Base-by-base conservation (phyloP, 2,888 invertebrate genomes). In the Hyppa rectilinea region DNA sequence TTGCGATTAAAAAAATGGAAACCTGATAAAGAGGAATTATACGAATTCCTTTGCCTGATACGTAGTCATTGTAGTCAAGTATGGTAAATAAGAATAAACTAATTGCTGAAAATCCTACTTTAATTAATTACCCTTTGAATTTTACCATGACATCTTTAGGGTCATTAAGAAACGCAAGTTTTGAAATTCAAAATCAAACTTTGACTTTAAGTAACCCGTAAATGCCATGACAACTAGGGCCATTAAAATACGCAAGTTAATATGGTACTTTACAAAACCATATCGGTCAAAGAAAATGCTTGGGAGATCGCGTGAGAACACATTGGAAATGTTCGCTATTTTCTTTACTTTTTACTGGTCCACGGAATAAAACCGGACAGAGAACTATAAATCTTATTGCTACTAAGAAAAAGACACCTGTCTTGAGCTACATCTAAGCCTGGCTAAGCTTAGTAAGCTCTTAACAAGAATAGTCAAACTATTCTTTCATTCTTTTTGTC, bases 1-100 rank as follows among this genome's bases (percentile, higher is more conserved):
- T 82, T 80, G 71, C 84, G 80, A 89, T 87, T 87, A 86, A 87
- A 88, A 86, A 87, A 85, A 85, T n/a, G 87, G 84, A 83, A 88
- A 87, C 85, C 77, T 83, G 80, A 84, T 85, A 85, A 84, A 80
- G 71, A 83, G 87, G 86, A 88, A 89, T 88, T 83, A 86, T 85
- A 81, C 88, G 88, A 90, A 90, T 88, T 90, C 87, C 87, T 81
- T 36, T 55, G 64, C 40, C 71, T 63, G 75, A 49, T 47, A 29
- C 47, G 20, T 29, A 76, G 9, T 7, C 36, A 62, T 66, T 45
- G 36, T 47, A 38, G 38, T 17, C 38, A 40, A 12, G 38, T 31
- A 56, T 17, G 14, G 36, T 23, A 4, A 34, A 9, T 34, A n/a
- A n/a, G n/a, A n/a, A n/a, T n/a, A n/a, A n/a, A n/a, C n/a, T 40